Percentiles rank a stretch among this genome's conserved stretches.
Evolutionary conservation across 2,888 invertebrate species (phyloP).

Genomic region (Leptopilina myrica): DNA sequence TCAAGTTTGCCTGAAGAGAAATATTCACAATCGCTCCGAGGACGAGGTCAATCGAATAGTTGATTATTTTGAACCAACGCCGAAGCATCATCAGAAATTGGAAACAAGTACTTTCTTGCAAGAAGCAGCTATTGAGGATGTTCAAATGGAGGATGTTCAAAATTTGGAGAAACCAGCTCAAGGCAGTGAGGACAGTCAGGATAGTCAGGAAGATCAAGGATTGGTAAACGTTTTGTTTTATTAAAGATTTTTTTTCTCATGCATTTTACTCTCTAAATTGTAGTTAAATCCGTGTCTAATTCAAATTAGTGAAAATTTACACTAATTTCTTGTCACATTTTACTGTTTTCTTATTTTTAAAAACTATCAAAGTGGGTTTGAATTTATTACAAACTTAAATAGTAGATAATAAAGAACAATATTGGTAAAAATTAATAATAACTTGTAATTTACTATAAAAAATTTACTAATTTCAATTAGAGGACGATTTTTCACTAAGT

Average conservation of each 20-base stretch:
- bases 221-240: slow-evolving; percentile 57
- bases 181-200: slow-evolving; percentile 71
- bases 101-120: slow-evolving; percentile 91
- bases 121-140: slow-evolving; percentile 87
- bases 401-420: too few relatives aligned
- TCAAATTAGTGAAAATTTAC: slow-evolving; percentile 9
- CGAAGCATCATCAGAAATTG: slow-evolving; percentile 87
- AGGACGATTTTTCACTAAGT: too few relatives aligned
- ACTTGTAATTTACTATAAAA: too few relatives aligned
- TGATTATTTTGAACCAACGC: slow-evolving; percentile 87
- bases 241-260: slow-evolving; percentile 39
- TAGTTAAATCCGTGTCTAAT: slow-evolving; percentile 36
- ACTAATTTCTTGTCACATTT: too few relatives aligned
- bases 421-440: too few relatives aligned
- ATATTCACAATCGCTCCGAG: slow-evolving; percentile 88
- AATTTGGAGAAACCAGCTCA: slow-evolving; percentile 53
- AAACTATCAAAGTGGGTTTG: too few relatives aligned
- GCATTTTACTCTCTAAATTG: background rate
- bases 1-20: slow-evolving; percentile 87
- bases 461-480: too few relatives aligned
- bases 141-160: slow-evolving; percentile 71
- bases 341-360: too few relatives aligned
- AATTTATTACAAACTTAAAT: too few relatives aligned
- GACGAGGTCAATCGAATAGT: slow-evolving; percentile 87
- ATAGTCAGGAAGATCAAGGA: slow-evolving; percentile 70